phyloP scores from a whole-genome alignment of 2,888 invertebrate species.

The Oeneis ivallda region DNA sequence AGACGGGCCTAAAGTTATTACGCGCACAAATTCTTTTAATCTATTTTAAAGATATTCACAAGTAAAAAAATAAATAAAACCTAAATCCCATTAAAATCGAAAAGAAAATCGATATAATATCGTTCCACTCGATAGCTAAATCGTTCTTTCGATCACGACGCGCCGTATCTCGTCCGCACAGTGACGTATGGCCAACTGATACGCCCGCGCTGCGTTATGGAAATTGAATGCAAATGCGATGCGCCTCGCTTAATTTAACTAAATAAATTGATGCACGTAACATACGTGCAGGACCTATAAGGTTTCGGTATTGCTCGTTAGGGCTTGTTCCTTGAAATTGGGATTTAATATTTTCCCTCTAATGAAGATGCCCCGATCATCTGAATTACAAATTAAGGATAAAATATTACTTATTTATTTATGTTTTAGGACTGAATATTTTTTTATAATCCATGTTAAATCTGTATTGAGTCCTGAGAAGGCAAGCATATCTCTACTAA shows the following conservation, averaged over 20 bases:
- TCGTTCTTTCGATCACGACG: constrained; percentile 60
- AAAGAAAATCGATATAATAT: constrained; percentile 39
- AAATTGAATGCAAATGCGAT: constrained; percentile 79
- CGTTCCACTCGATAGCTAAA: constrained; percentile 50
- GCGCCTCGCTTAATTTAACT: constrained; percentile 76
- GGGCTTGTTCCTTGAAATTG: constrained; percentile 49
- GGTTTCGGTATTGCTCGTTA: constrained; percentile 62
- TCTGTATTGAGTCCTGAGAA: neutral
- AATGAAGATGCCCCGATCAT: constrained; percentile 29
- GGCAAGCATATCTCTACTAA: too few relatives aligned
- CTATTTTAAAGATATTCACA: neutral
- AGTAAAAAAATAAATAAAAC: constrained; percentile 15
- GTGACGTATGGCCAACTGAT: constrained; percentile 77
- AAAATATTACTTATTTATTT: neutral
- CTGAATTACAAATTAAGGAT: neutral
- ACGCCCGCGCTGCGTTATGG: constrained; percentile 71
- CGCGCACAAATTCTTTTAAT: neutral
- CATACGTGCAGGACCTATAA: constrained; percentile 58
- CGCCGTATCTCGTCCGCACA: constrained; percentile 60
- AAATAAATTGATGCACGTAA: constrained; percentile 73
- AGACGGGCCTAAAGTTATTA: too few relatives aligned
- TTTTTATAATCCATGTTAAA: neutral
- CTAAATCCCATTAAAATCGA: constrained; percentile 32
- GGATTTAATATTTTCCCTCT: constrained; percentile 36
- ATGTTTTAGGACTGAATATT: too few relatives aligned